Base-by-base conservation (phyloP, 1,140 invertebrate genomes). In the Ceratitis capitata region DNA sequence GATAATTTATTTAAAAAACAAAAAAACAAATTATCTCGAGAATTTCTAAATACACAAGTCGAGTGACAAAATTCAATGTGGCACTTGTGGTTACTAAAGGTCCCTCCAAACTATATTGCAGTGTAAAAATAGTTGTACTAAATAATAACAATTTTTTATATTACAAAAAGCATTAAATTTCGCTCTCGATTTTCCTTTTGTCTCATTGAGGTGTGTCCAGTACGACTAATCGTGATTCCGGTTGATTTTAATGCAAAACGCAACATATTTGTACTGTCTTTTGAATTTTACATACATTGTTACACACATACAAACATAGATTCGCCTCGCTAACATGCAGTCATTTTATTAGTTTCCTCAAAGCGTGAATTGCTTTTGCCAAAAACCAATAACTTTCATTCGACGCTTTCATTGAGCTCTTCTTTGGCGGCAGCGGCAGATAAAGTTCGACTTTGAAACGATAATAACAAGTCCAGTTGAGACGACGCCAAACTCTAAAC, bases 401-500 rank as follows among this genome's bases (percentile, higher is more conserved):
- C 23, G 69, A 14, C 39, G 69, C 69, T 45, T 78, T 78, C 69
- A 78, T 78, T 78, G 45, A 45, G 39, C 69, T 45, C n/a, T 42
- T 42, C 64, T 61, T 32, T 32, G 58, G 19, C 23, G 14, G 29
- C n/a, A 61, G 23, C 29, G 10, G n/a, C 29, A 26, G n/a, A 53
- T 61, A 12, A 61, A 26, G 56, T 6, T 61, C 1, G n/a, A n/a
- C n/a, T n/a, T 61, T 61, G 23, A 23, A 29, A 12, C 35, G 32
- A 26, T 19, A 42, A 45, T 78, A 9, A 19, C 35, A 78, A 6
- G 12, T 16, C 45, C 16, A 42, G 69, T 45, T 39, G 69, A 78
- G 39, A 45, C 10, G 6, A 16, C 39, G 23, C 42, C 42, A 78
- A 78, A 45, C 14, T 69, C 32, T 39, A 69, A 19, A 35, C 61